phyloP scores from a whole-genome alignment of 2,113 vertebrate genomes.

The Copsychus sechellarum region DNA sequence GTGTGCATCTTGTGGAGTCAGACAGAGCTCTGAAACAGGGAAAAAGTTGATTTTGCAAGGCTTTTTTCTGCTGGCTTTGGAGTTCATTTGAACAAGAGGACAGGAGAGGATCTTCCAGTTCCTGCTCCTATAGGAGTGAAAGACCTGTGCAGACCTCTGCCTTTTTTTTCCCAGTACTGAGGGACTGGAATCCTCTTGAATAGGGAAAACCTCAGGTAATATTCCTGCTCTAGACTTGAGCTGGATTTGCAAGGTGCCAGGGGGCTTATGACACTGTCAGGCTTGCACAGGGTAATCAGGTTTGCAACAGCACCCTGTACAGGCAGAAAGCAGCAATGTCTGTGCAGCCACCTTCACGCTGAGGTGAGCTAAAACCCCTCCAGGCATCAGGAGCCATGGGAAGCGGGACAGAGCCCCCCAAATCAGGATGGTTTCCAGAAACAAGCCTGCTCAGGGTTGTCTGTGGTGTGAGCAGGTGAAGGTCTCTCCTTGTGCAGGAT shows the following conservation, averaged over 20 bases:
- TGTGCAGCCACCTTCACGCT: rapidly evolving
- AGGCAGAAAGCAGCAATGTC: neutral
- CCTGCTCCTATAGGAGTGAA: neutral
- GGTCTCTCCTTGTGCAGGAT: neutral
- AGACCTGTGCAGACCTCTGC: neutral
- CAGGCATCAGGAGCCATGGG: rapidly evolving
- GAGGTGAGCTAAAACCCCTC: neutral
- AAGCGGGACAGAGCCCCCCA: neutral
- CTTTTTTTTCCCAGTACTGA: neutral
- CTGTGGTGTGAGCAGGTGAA: neutral
- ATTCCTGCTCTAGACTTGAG: neutral
- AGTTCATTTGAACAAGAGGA: rapidly evolving
- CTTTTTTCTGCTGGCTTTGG: neutral
- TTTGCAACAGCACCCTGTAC: neutral
- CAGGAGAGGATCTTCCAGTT: neutral
- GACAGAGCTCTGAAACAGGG: neutral
- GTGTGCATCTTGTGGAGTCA: neutral
- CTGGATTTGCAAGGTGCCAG: neutral
- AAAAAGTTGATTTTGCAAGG: neutral
- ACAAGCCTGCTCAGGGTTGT: neutral
- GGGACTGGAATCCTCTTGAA: neutral
- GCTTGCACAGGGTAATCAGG: neutral
- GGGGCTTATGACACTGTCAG: neutral
- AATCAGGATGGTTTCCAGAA: neutral
- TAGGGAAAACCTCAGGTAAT: neutral